These are phyloP conservation scores for Zelostemma sp. DNA, from an alignment of 1,140 invertebrate species.

Conservation along the genomic window DNA sequence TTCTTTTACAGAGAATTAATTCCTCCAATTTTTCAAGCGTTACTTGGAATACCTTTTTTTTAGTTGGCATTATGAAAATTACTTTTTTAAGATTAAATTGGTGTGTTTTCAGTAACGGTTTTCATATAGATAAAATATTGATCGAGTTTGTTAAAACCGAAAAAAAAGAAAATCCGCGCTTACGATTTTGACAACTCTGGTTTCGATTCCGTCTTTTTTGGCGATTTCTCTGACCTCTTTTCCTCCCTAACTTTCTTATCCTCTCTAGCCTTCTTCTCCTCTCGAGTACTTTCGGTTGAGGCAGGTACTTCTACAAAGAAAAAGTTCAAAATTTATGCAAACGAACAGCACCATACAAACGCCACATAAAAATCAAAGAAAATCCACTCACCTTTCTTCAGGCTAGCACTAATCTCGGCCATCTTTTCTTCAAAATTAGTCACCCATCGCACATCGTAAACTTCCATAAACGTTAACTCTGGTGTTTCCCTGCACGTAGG, in stretches of 20 bases:
- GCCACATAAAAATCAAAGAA: neutral
- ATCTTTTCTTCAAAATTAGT: conserved; percentile 69
- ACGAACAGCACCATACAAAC: neutral
- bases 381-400: conserved; percentile 65
- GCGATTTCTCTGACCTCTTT: conserved; percentile 28
- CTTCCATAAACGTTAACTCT: conserved; percentile 69
- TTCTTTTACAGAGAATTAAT: too few species aligned
- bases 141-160: too few species aligned
- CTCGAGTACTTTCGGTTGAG: conserved; percentile 33
- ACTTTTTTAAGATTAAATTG: too few species aligned
- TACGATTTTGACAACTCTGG: conserved; percentile 61
- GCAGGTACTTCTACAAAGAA: conserved; percentile 46
- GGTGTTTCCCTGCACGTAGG: conserved; percentile 67
- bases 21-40: too few species aligned
- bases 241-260: conserved; percentile 46
- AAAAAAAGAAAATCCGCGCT: too few species aligned
- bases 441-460: conserved; percentile 69
- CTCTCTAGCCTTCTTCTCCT: conserved; percentile 53
- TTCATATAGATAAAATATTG: too few species aligned
- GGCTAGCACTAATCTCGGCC: conserved; percentile 55
- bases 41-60: too few species aligned
- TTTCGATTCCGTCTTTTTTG: conserved; percentile 58
- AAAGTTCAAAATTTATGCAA: conserved; percentile 7
- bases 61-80: too few species aligned
- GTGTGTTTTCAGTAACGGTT: too few species aligned